Conservation (phyloP, 2,113 vertebrate species). For the Copsychus sechellarum region DNA sequence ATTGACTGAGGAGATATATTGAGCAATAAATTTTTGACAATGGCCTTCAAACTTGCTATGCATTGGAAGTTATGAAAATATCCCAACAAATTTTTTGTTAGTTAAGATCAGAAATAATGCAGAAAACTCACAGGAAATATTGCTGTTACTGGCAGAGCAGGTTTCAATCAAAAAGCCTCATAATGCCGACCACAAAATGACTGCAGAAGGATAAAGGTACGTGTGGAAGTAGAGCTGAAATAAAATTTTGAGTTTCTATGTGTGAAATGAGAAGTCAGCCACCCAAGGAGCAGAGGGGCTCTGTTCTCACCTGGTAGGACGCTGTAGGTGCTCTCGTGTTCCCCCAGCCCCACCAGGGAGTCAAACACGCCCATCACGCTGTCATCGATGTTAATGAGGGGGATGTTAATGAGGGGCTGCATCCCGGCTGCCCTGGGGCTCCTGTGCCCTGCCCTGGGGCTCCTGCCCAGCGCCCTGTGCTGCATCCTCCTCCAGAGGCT, state of each 20-base stretch:
- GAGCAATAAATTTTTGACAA: neutral
- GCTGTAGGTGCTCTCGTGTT: conserved; percentile 80
- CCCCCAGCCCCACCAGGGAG: conserved; percentile 73
- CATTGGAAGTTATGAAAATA: neutral
- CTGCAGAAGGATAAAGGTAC: neutral
- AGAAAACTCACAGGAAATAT: neutral
- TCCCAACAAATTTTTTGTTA: neutral
- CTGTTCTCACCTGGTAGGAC: conserved; percentile 85
- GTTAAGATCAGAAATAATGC: neutral
- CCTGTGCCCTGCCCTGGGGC: neutral
- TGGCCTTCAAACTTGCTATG: neutral
- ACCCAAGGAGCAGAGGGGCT: neutral
- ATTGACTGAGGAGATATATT: neutral
- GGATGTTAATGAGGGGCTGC: neutral
- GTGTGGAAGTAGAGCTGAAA: neutral
- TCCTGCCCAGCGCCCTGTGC: neutral
- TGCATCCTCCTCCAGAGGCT: conserved; percentile 46
- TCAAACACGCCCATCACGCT: conserved; percentile 67
- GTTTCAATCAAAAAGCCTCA: neutral
- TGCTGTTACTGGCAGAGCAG: neutral
- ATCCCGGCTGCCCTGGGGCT: neutral
- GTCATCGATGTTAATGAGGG: conserved; percentile 59
- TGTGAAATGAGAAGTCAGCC: neutral
- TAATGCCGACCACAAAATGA: neutral
- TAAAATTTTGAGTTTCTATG: neutral